phyloP scores from a whole-genome alignment of 2,113 vertebrate genomes.

The Percina caprodes region DNA sequence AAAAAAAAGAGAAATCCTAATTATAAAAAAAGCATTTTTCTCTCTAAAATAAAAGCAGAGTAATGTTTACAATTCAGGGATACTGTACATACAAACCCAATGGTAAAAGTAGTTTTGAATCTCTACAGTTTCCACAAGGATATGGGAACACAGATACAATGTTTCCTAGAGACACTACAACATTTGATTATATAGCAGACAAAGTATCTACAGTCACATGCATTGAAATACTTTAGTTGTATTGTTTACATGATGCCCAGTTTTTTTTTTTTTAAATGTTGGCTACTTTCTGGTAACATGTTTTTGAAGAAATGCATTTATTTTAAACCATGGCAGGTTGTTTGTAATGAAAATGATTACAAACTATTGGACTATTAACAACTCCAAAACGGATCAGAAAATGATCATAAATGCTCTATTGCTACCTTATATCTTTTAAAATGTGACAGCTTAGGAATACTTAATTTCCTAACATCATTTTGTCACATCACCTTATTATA shows the following conservation, averaged over 20 bases:
- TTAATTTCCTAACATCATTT: not conserved
- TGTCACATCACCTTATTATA: not conserved
- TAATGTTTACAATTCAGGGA: slow-evolving; percentile 25
- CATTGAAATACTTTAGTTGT: slow-evolving; percentile 24
- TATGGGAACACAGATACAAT: slow-evolving; percentile 24
- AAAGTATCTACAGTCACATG: slow-evolving; percentile 36
- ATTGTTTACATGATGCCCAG: slow-evolving; percentile 20
- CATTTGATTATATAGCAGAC: slow-evolving; percentile 37
- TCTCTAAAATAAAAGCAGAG: slow-evolving; percentile 36
- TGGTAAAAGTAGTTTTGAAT: slow-evolving; percentile 2
- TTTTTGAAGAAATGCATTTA: slow-evolving; percentile 7
- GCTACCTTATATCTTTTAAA: not conserved
- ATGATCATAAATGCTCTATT: not conserved
- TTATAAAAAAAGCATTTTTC: slow-evolving; percentile 11
- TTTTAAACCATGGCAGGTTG: not conserved
- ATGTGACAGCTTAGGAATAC: slow-evolving; percentile 2
- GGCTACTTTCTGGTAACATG: not conserved
- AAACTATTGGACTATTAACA: not conserved
- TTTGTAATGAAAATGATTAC: not conserved
- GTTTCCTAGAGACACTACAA: slow-evolving; percentile 33
- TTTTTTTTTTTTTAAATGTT: not conserved
- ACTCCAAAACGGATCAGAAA: slow-evolving; percentile 2
- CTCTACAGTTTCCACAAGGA: slow-evolving; percentile 12
- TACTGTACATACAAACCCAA: slow-evolving; percentile 6
- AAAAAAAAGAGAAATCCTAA: not conserved